Conservation (phyloP, 1,140 invertebrate species). For the Ectropis grisescens region DNA sequence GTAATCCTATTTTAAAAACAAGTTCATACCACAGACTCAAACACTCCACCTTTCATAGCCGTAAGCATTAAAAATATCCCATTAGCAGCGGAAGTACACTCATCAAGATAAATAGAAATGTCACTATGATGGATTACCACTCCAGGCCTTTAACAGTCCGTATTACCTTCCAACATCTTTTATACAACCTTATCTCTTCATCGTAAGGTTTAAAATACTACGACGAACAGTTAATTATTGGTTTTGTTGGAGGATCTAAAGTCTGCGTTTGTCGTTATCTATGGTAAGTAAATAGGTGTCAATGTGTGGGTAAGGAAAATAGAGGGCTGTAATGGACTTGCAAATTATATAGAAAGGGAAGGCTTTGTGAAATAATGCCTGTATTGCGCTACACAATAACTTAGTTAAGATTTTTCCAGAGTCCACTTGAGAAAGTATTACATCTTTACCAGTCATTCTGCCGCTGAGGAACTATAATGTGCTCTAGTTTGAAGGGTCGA, state of each 20-base stretch:
- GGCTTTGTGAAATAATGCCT: no score
- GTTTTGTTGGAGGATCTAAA: constrained; percentile 26
- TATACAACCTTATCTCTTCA: constrained; percentile 14
- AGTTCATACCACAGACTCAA: no score
- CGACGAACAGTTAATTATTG: no score
- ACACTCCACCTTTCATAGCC: no score
- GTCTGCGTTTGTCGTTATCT: constrained; percentile 36
- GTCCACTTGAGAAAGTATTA: no score
- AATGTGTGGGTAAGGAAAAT: constrained; percentile 12
- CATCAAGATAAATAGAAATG: constrained; percentile 67
- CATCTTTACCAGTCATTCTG: no score
- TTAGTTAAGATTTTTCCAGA: no score
- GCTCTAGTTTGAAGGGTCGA: no score
- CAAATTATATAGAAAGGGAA: constrained; percentile 4
- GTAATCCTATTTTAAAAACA: no score
- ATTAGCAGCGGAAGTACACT: constrained; percentile 58
- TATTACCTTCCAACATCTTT: constrained; percentile 36
- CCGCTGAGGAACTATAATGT: no score
- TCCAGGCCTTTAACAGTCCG: constrained; percentile 28
- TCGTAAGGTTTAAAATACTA: constrained; percentile 19
- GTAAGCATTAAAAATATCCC: no score
- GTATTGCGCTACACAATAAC: no score
- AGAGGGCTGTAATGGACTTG: constrained; percentile 22
- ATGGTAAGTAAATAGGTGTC: constrained; percentile 36
- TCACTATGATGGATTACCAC: constrained; percentile 62